These are phyloP conservation scores for Chaenodraco wilsoni DNA, from an alignment of 2,797 vertebrate species.

Conservation along the genomic window DNA sequence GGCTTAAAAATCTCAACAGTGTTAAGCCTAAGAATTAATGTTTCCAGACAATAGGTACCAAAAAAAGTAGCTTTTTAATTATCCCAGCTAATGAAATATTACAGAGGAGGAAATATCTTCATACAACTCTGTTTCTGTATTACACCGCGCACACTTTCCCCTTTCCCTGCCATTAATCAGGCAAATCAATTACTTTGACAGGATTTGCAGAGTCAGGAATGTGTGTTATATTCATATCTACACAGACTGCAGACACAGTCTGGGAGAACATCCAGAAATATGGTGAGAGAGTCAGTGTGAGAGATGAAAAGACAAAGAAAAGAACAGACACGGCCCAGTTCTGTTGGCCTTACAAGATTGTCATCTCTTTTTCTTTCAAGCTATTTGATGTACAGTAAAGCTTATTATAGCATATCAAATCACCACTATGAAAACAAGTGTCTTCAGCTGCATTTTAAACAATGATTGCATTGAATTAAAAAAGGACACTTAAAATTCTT, in stretches of 20 bases:
- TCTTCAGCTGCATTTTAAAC: constrained; percentile 13
- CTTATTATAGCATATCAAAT: constrained; percentile 11
- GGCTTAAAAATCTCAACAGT: constrained; percentile 37
- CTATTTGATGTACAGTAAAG: constrained; percentile 13
- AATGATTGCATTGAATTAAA: constrained; percentile 2
- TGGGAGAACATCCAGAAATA: constrained; percentile 43
- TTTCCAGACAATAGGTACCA: constrained; percentile 44
- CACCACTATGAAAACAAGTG: background rate
- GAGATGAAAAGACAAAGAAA: constrained; percentile 25
- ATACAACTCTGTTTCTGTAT: constrained; percentile 52
- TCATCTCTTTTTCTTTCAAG: constrained; percentile 9
- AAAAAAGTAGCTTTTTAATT: constrained; percentile 65
- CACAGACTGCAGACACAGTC: constrained; percentile 26
- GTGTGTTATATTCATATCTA: constrained; percentile 40
- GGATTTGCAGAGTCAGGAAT: constrained; percentile 49
- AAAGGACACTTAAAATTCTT: constrained; percentile 16
- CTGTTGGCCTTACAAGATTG: constrained; percentile 6
- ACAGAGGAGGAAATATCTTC: constrained; percentile 59
- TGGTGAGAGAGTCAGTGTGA: constrained; percentile 22
- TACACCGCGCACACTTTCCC: constrained; percentile 37
- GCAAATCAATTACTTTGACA: constrained; percentile 71
- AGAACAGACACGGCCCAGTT: constrained; percentile 13
- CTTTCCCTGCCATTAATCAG: constrained; percentile 60
- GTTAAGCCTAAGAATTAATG: constrained; percentile 47
- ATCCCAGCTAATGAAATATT: constrained; percentile 67